Base-by-base conservation (phyloP, 2,113 vertebrate genomes). In the Pseudolaguvia tuberculata region DNA sequence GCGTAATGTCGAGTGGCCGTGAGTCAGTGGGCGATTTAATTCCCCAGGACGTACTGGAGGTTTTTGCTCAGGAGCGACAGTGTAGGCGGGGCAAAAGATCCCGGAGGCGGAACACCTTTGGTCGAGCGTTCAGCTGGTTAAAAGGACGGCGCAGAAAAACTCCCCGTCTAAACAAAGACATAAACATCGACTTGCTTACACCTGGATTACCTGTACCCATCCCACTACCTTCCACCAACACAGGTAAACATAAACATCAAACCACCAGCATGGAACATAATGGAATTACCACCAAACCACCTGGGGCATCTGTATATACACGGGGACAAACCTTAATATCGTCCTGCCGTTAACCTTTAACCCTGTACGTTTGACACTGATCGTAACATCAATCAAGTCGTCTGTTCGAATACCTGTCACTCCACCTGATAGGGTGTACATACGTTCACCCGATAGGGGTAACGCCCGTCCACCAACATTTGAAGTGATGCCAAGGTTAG, bases 31-130 rank as follows among this genome's bases (percentile, higher is more conserved):
- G 90, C 73, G 89, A 91, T 7, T 80, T 86, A 81, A 84, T 92
- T 77, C 92, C 93, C 87, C 90, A 87, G 85, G 90, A 92, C 47
- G 84, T 92, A 73, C 92, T 92, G 10, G 86, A 92, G 78, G 83
- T 92, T 47, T 88, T 91, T 76, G 85, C 85, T 66, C 83, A 88
- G 47, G 89, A 89, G 55, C 85, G 85, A 53, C 86, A 86, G 74
- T 67, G 75, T 70, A 90, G 83, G 79, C 84, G 79, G 79, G 87
- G 89, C 81, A 82, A 78, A 39, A 58, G 76, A n/a, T 89, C 87
- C 84, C 83, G 88, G 75, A 84, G 83, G 3, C 84, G 86, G 10
- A 73, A 81, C 23, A 80, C 86, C 48, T 78, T 93, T 67, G 88
- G 89, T 66, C 76, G 91, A 75, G 91, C 90, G 14, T 83, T 93